These are phyloP conservation scores for Flexamia atlantica DNA, from an alignment of 2,888 invertebrate genomes.

Conservation along the genomic window DNA sequence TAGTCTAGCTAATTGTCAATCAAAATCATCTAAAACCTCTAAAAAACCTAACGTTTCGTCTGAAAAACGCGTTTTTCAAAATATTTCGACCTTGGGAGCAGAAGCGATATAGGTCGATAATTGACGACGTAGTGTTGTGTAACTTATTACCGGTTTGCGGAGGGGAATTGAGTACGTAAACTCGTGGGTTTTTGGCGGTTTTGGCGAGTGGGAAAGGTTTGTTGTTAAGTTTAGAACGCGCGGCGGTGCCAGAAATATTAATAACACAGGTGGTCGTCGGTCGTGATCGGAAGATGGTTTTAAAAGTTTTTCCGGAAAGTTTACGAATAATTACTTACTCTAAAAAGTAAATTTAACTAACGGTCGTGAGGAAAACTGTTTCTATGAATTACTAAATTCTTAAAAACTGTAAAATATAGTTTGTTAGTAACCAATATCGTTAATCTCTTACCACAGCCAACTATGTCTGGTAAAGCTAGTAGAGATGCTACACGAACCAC, in stretches of 20 bases:
- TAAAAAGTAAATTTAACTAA: too few species aligned
- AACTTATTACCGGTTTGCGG: background rate
- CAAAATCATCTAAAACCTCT: background rate
- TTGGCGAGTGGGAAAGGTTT: conserved; percentile 8
- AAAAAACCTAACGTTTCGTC: background rate
- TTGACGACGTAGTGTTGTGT: background rate
- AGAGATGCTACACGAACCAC: too few species aligned
- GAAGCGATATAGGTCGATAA: conserved; percentile 30
- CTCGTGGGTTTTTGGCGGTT: background rate
- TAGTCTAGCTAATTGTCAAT: too few species aligned
- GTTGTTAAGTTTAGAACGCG: conserved; percentile 15
- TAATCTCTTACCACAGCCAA: too few species aligned
- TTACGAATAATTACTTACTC: too few species aligned
- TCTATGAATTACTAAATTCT: too few species aligned
- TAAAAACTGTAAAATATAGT: too few species aligned
- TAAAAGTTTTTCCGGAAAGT: too few species aligned
- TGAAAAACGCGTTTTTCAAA: background rate
- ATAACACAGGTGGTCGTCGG: conserved; percentile 7
- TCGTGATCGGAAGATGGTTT: background rate
- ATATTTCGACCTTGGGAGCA: background rate
- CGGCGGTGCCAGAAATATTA: conserved; percentile 20
- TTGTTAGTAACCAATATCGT: too few species aligned
- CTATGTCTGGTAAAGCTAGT: too few species aligned
- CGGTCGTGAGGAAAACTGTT: too few species aligned
- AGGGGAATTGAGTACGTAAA: background rate